These are phyloP conservation scores for Hyposmocoma kahamanoa DNA, from an alignment of 1,140 invertebrate species.

Conservation along the genomic window DNA sequence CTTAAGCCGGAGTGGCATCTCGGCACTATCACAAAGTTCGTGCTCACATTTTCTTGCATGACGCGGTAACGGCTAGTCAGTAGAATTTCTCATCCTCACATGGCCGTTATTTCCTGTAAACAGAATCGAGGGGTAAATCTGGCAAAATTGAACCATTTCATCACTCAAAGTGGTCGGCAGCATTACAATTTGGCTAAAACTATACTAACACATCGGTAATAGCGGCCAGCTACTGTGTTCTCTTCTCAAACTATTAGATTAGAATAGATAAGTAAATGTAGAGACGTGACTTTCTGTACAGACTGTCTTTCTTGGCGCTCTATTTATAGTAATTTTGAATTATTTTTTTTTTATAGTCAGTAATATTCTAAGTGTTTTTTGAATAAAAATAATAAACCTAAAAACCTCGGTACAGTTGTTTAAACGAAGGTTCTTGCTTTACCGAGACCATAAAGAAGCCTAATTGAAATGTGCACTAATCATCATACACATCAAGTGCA, in stretches of 20 bases:
- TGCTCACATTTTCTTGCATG: conserved; percentile 52
- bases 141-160: conserved; percentile 54
- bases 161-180: conserved; percentile 30
- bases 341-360: background rate
- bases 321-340: background rate
- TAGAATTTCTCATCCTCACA: conserved; percentile 39
- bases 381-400: no score
- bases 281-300: no score
- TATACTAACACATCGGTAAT: conserved; percentile 37
- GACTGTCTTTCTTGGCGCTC: no score
- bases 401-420: no score
- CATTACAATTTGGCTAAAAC: conserved; percentile 27
- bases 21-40: conserved; percentile 41
- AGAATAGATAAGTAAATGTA: no score
- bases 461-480: no score
- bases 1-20: conserved; percentile 47
- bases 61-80: conserved; percentile 52
- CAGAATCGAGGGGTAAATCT: conserved; percentile 57
- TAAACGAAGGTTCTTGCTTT: no score
- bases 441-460: no score
- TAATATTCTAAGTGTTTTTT: background rate
- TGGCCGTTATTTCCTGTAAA: conserved; percentile 67
- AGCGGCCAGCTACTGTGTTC: conserved; percentile 46
- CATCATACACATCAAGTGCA: no score
- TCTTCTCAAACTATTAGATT: conserved; percentile 29